Base-by-base conservation (phyloP, 1,140 invertebrate species). In the Coptotermes formosanus region DNA sequence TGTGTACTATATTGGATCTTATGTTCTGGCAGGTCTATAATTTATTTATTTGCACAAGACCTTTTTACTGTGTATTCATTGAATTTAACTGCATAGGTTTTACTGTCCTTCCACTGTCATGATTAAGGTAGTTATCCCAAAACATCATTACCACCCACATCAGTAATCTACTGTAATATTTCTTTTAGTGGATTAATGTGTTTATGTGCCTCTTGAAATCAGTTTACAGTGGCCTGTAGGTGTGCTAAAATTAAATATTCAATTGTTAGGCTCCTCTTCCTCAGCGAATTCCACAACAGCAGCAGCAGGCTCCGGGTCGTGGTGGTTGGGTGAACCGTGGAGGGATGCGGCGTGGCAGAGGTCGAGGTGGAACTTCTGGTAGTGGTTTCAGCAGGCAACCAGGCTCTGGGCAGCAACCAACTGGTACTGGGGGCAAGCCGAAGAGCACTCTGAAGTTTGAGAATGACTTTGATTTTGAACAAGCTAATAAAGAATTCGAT, bases 381-480 rank as follows among this genome's bases (percentile, higher is more conserved):
- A 90, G 87, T 82, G 86, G 30, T 83, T 87, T 84, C 52, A 84
- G 82, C 32, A 44, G 75, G 43, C 69, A 64, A 43, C 55, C 32
- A 43, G 75, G 81, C 85, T 69, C 87, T 85, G 87, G 64, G 48
- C 87, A 88, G 87, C 88, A 87, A 88, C 87, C 88, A 87, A 85
- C 87, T 84, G 82, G 88, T 88, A 23, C 89, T 89, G 45, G 82
- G 85, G 88, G 88, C 83, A 91, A 92, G 86, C 89, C 92, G 85
- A 95, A 95, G 90, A 95, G 95, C 88, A 95, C 94, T 9, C 93
- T 98, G 81, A 98, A 98, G 89, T 99, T 99, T 91, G 97, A 99
- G 86, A 96, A 95, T 85, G 98, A 99, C 88, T 99, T 97, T 91
- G 98, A 99, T 92, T 99, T 99, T 92, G 98, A 99, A 90, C 96